A percentile compares a stretch with the other conserved stretches of the same genome.
Evolutionary conservation across 2,113 vertebrate genomes (phyloP).

Genomic region (Gracilinanus agilis): DNA sequence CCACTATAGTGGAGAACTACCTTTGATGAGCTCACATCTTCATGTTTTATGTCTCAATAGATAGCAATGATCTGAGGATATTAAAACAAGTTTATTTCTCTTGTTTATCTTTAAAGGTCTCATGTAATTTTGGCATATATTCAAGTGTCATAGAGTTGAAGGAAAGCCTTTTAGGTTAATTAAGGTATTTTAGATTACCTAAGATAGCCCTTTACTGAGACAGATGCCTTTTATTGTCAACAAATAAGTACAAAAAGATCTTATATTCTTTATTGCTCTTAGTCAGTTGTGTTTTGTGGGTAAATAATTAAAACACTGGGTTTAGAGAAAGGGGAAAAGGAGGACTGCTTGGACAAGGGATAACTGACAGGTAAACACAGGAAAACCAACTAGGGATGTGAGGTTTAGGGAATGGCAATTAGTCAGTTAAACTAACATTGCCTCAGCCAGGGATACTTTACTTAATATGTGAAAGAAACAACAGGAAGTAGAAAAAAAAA

Average conservation of each 20-base stretch:
- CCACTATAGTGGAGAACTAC: neutral
- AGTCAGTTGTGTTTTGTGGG: neutral
- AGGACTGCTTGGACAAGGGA: too few species aligned
- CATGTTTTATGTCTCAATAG: neutral
- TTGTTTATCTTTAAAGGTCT: neutral
- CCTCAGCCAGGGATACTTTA: too few species aligned
- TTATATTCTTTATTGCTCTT: neutral
- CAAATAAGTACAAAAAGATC: neutral
- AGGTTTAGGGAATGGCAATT: too few species aligned
- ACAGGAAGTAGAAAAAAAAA: too few species aligned
- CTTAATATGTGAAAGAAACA: too few species aligned
- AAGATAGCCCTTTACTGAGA: neutral
- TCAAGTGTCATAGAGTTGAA: neutral
- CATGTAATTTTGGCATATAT: neutral
- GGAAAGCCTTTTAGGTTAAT: neutral
- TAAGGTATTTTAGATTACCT: neutral
- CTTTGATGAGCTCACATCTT: neutral
- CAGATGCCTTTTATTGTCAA: neutral
- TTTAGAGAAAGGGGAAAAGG: too few species aligned
- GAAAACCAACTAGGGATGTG: too few species aligned
- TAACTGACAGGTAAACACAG: too few species aligned
- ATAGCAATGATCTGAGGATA: neutral
- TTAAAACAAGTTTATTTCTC: neutral
- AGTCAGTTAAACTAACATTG: too few species aligned
- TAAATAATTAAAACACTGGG: too few species aligned